Evolutionary conservation across 2,113 vertebrate genomes (phyloP).

Genomic region (Hemibagrus wyckioides): DNA sequence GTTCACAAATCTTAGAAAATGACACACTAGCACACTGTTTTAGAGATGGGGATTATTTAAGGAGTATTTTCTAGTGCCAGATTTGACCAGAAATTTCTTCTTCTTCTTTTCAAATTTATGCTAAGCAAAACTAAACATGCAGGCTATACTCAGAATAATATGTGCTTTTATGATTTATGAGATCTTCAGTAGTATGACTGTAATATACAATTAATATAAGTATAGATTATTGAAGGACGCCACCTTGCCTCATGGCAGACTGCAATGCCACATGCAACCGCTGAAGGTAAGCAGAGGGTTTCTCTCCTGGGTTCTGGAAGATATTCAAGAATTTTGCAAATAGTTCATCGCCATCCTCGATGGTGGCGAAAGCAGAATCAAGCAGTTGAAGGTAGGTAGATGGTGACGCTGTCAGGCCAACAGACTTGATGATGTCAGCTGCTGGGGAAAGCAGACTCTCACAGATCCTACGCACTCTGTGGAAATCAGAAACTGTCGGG

Average conservation of each 20-base stretch:
- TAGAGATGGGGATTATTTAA: too few relatives aligned
- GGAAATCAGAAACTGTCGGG: not conserved
- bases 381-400: not conserved
- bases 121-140: too few relatives aligned
- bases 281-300: not conserved
- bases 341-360: not conserved
- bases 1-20: too few relatives aligned
- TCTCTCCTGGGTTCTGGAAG: not conserved
- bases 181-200: too few relatives aligned
- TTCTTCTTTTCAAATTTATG: too few relatives aligned
- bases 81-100: too few relatives aligned
- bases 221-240: too few relatives aligned
- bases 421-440: not conserved
- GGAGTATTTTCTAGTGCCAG: too few relatives aligned
- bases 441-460: not conserved
- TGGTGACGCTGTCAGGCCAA: not conserved
- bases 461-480: not conserved
- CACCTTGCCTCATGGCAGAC: not conserved
- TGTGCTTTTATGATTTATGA: too few relatives aligned
- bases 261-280: constrained; percentile 1
- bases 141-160: too few relatives aligned
- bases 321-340: not conserved
- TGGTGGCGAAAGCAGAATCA: not conserved
- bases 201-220: too few relatives aligned
- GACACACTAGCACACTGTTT: too few relatives aligned